A percentile compares a stretch with the other conserved stretches of the same genome.
Evolutionary conservation across 2,113 vertebrate genomes (phyloP).

Genomic region (Miniopterus natalensis): DNA sequence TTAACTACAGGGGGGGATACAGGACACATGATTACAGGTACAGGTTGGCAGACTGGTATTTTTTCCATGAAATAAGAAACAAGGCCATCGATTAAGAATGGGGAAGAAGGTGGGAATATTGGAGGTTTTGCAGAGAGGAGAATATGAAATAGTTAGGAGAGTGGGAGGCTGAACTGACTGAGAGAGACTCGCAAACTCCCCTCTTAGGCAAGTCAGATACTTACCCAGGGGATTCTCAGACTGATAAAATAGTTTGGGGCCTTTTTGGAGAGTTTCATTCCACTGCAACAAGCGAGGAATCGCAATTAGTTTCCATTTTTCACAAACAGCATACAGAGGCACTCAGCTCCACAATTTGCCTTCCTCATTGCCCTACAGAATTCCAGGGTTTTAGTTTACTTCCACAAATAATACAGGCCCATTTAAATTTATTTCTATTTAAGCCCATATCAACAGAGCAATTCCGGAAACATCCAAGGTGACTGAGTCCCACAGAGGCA

Average conservation of each 20-base stretch:
- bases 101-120: neutral
- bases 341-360: neutral
- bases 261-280: neutral
- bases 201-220: neutral
- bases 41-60: neutral
- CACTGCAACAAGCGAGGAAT: neutral
- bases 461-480: neutral
- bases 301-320: neutral
- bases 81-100: neutral
- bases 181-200: neutral
- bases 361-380: neutral
- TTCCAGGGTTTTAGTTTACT: neutral
- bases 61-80: neutral
- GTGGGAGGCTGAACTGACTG: neutral
- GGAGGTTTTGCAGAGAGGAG: neutral
- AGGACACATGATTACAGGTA: neutral
- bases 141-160: neutral
- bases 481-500: neutral
- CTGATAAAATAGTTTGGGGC: neutral
- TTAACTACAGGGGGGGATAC: neutral
- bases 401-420: neutral
- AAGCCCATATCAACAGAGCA: neutral
- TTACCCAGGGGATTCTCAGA: neutral
- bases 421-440: constrained; percentile 22
- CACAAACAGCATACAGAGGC: neutral